Conservation (phyloP, 2,888 invertebrate genomes). For the Pseudococcus longispinus region DNA sequence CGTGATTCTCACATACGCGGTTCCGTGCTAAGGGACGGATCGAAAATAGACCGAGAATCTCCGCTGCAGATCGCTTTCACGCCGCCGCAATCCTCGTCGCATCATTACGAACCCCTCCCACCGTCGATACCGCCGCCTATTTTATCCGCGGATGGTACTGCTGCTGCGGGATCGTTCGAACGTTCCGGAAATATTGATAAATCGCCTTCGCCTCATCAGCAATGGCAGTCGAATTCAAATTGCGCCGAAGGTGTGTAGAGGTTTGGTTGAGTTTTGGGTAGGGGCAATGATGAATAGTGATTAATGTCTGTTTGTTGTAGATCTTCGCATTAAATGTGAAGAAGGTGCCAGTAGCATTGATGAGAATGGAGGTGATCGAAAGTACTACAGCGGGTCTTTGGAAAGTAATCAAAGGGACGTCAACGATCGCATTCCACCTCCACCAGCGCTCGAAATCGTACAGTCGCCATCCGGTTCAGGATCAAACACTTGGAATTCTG, state of each 20-base stretch:
- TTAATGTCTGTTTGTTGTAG: constrained; percentile 62
- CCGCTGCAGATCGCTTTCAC: constrained; percentile 59
- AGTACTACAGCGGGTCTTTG: constrained; percentile 58
- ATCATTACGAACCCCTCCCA: constrained; percentile 60
- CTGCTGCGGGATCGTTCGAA: constrained; percentile 65
- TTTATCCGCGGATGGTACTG: not conserved
- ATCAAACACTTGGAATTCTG: constrained; percentile 47
- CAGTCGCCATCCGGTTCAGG: constrained; percentile 52
- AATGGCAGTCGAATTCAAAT: constrained; percentile 61
- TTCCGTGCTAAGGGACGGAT: constrained; percentile 73
- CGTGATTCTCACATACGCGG: constrained; percentile 62
- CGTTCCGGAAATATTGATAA: constrained; percentile 62
- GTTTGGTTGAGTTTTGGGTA: too few relatives aligned
- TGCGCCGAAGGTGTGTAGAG: constrained; percentile 66
- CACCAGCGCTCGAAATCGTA: constrained; percentile 42
- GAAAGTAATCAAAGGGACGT: constrained; percentile 51
- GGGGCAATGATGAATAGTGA: not conserved
- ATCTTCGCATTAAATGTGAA: constrained; percentile 80
- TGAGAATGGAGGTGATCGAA: constrained; percentile 45
- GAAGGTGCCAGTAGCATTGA: constrained; percentile 59
- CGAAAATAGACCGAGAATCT: constrained; percentile 61
- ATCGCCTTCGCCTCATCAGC: constrained; percentile 60
- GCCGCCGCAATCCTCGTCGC: constrained; percentile 50
- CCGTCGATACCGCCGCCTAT: constrained; percentile 57
- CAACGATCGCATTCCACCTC: constrained; percentile 58